Percentiles rank a stretch among this genome's conserved stretches.
Conservation (phyloP, 2,797 vertebrate species). For the Sphaeramia orbicularis region DNA sequence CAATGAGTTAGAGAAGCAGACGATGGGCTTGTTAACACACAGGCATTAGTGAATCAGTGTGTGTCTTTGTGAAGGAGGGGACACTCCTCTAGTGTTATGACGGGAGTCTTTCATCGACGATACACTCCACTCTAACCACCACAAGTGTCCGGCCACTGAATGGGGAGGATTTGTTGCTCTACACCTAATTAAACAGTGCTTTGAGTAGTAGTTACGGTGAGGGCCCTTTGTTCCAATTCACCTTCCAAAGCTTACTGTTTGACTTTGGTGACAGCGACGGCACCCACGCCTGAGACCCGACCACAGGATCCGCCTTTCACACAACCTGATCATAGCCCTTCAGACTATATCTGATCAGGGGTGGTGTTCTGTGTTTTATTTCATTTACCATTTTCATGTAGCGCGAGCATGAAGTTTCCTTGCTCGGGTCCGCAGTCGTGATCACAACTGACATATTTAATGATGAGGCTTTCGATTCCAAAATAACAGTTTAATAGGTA, state of each 20-base stretch:
- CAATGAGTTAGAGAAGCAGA: constrained; percentile 79
- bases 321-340: constrained; percentile 12
- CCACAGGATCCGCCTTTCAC: constrained; percentile 23
- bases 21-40: constrained; percentile 81
- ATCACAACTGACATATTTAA: constrained; percentile 15
- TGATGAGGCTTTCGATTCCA: constrained; percentile 2
- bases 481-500: background rate
- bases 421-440: background rate
- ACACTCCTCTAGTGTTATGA: constrained; percentile 77
- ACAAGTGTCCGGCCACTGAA: constrained; percentile 78
- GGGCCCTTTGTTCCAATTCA: constrained; percentile 76
- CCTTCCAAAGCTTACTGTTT: constrained; percentile 71
- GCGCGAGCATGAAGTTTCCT: background rate
- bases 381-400: constrained; percentile 9
- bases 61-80: constrained; percentile 76
- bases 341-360: constrained; percentile 19
- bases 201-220: constrained; percentile 71
- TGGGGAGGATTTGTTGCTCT: constrained; percentile 81
- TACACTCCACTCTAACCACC: constrained; percentile 77
- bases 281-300: background rate
- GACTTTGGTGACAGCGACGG: constrained; percentile 59
- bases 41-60: constrained; percentile 78
- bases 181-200: constrained; percentile 83
- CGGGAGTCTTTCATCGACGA: constrained; percentile 70
- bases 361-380: background rate